These are phyloP conservation scores for Chouioia cunea DNA, from an alignment of 2,888 invertebrate genomes.

Conservation along the genomic window DNA sequence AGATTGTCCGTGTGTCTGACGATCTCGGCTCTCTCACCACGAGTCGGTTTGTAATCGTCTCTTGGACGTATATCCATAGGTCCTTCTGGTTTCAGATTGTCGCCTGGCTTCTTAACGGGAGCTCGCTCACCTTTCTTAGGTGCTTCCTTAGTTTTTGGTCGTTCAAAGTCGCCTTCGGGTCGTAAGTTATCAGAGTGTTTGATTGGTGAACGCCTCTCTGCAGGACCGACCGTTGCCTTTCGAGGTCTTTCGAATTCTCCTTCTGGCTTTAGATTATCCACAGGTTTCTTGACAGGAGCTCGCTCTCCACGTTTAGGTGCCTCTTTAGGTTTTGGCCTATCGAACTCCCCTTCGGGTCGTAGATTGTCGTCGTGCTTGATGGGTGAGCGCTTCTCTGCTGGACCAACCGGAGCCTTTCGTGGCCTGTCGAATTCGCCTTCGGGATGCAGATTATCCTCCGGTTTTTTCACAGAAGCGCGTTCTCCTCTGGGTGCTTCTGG, in stretches of 20 bases:
- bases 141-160: slow-evolving; percentile 70
- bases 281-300: slow-evolving; percentile 67
- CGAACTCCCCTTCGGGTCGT: slow-evolving; percentile 69
- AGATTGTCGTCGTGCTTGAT: slow-evolving; percentile 39
- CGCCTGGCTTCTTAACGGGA: slow-evolving; percentile 60
- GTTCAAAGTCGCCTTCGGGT: slow-evolving; percentile 72
- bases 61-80: too few relatives aligned
- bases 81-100: slow-evolving; percentile 72
- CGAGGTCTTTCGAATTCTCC: slow-evolving; percentile 71
- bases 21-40: slow-evolving; percentile 75
- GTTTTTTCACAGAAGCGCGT: too few relatives aligned
- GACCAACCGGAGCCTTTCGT: slow-evolving; percentile 66
- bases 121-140: slow-evolving; percentile 70
- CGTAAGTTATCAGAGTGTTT: slow-evolving; percentile 68
- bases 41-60: too few relatives aligned
- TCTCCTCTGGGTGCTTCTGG: slow-evolving; percentile 68
- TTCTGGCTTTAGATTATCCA: slow-evolving; percentile 69
- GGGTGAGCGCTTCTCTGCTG: slow-evolving; percentile 19
- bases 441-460: slow-evolving; percentile 69
- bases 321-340: slow-evolving; percentile 67
- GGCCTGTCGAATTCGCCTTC: slow-evolving; percentile 70
- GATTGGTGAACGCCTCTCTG: slow-evolving; percentile 55
- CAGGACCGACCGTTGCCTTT: slow-evolving; percentile 61
- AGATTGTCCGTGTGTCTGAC: slow-evolving; percentile 69
- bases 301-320: slow-evolving; percentile 73